Conservation (phyloP, 35 echinoderm and acorn worm species). For the Apostichopus japonicus region DNA sequence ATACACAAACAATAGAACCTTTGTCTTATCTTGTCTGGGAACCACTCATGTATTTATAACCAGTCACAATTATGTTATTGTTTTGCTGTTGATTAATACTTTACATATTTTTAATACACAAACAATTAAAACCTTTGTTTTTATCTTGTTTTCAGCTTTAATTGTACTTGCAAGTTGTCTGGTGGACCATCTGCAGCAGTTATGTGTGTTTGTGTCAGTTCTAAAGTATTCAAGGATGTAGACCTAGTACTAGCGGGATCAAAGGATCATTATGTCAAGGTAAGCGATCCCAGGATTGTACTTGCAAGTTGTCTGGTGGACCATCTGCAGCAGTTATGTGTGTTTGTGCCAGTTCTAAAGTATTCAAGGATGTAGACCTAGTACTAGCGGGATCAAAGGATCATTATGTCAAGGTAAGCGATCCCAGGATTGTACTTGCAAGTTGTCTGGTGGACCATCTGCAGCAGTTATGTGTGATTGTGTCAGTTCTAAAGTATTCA, state of each 20-base stretch:
- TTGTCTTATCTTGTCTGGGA: no score
- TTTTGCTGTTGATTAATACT: no score
- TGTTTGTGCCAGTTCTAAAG: slow-evolving; percentile 64
- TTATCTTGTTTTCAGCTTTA: slow-evolving; percentile 72
- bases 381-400: slow-evolving; percentile 91
- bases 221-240: slow-evolving; percentile 53
- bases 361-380: slow-evolving; percentile 54
- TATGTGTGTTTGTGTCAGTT: slow-evolving; percentile 81
- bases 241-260: slow-evolving; percentile 91
- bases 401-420: slow-evolving; percentile 77
- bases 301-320: slow-evolving; percentile 85
- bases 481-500: slow-evolving; percentile 67
- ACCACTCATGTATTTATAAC: no score
- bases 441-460: slow-evolving; percentile 89
- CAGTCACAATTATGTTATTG: no score
- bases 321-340: slow-evolving; percentile 87
- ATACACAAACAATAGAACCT: no score
- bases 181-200: slow-evolving; percentile 94
- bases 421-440: slow-evolving; percentile 26
- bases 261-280: slow-evolving; percentile 99
- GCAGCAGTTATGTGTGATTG: slow-evolving; percentile 90
- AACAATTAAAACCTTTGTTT: background rate
- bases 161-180: slow-evolving; percentile 87
- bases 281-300: slow-evolving; percentile 1
- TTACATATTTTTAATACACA: background rate